Base-by-base conservation (phyloP, 2,113 vertebrate genomes). In the Piliocolobus tephrosceles region DNA sequence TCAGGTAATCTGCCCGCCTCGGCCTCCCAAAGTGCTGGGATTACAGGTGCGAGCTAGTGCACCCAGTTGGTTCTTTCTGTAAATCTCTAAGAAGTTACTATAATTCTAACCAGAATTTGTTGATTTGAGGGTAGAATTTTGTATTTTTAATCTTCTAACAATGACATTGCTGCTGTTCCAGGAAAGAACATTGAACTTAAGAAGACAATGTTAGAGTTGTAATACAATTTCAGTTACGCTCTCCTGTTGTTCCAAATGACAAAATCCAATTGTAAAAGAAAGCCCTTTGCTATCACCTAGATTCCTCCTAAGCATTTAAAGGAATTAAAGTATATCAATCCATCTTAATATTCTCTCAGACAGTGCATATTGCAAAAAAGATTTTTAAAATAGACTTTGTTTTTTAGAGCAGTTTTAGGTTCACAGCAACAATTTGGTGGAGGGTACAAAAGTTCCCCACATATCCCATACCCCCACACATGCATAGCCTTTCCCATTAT, bases 81-180 rank as follows among this genome's bases (percentile, higher is more conserved):
- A 96, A 81, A 90, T 85, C 25, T n/a, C 87, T 80, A 80, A 89
- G 64, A 95, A 96, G 55, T 64, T 94, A 94, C 11, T 32, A 57
- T 57, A 90, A 35, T 86, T 94, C 32, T 92, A 75, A 89, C 1
- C 6, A 75, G 57, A 94, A 72, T 58, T 57, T 81, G 20, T 93
- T 92, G 70, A 38, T 75, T 88, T 84, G 43, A 96, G 45, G 52
- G 64, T 73, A 81, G 30, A 85, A 88, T 75, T 90, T 61, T 97
- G 10, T 66, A 47, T 55, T 83, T 87, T 78, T 84, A n/a, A 90
- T 84, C 80, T 82, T 61, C 32, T 94, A 76, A 86, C 32, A 82
- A 27, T 27, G 8, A 12, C 47, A 90, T 23, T 92, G 52, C 5
- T 82, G 40, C 16, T 45, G 27, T 78, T 85, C 13, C 35, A 75